phyloP scores from a whole-genome alignment of 2,888 invertebrate genomes.

The Lysandra bellargus region DNA sequence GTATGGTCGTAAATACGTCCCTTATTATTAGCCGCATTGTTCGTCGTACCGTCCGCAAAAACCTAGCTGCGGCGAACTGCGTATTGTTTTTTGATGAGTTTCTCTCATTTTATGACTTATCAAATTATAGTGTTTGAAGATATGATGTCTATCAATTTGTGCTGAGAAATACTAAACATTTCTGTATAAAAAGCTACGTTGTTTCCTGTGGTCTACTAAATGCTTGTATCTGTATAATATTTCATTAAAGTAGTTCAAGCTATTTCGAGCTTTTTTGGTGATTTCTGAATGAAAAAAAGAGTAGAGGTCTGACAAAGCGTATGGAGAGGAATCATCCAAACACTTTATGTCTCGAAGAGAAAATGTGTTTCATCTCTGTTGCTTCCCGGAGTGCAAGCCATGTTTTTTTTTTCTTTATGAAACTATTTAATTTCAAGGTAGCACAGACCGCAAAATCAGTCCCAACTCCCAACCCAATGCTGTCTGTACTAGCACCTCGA shows the following conservation, averaged over 20 bases:
- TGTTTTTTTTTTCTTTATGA: too few relatives aligned
- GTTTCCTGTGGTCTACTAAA: too few relatives aligned
- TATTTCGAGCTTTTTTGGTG: too few relatives aligned
- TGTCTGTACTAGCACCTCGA: conserved; percentile 67
- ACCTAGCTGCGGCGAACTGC: background rate
- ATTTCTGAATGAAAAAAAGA: too few relatives aligned
- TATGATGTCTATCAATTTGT: background rate
- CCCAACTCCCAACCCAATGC: conserved; percentile 24
- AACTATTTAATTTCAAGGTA: too few relatives aligned
- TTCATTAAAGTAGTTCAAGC: too few relatives aligned
- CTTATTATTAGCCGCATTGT: conserved; percentile 79
- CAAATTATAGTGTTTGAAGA: background rate
- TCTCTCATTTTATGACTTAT: background rate
- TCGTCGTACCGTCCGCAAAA: conserved; percentile 64
- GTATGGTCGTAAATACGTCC: conserved; percentile 78
- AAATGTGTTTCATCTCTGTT: too few relatives aligned
- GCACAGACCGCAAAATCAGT: background rate
- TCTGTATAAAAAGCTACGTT: too few relatives aligned
- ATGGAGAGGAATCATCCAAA: too few relatives aligned
- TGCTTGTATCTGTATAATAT: background rate
- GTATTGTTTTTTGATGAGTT: conserved; percentile 11
- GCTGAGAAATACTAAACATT: background rate
- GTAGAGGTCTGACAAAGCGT: too few relatives aligned
- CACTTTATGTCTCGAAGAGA: too few relatives aligned
- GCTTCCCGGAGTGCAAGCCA: too few relatives aligned